Evolutionary conservation across 1,140 invertebrate species (phyloP).

Genomic region (Popillia japonica): DNA sequence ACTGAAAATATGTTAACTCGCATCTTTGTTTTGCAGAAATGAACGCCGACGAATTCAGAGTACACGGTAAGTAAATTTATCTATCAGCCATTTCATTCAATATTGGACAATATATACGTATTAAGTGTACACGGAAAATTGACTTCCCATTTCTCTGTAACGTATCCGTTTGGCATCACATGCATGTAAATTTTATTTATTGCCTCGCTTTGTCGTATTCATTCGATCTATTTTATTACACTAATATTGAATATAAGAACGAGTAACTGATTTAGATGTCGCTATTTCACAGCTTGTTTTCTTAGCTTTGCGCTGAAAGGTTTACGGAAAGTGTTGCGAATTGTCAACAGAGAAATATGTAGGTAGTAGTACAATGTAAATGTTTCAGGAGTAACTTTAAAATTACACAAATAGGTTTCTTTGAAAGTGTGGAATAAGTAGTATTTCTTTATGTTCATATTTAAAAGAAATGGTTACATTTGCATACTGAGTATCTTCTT

Average conservation of each 20-base stretch:
- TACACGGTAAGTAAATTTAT: constrained; percentile 52
- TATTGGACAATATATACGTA: not conserved
- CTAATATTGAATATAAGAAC: constrained; percentile 14
- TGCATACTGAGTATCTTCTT: too few relatives aligned
- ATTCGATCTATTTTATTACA: constrained; percentile 7
- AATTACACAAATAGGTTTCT: too few relatives aligned
- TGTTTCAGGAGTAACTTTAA: too few relatives aligned
- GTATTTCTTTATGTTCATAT: too few relatives aligned
- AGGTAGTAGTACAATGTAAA: not conserved
- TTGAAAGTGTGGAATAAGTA: too few relatives aligned
- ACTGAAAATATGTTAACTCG: not conserved
- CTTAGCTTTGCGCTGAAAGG: not conserved
- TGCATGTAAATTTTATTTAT: constrained; percentile 28
- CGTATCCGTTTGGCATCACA: constrained; percentile 19
- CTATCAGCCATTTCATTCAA: not conserved
- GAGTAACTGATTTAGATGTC: constrained; percentile 1
- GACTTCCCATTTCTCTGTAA: not conserved
- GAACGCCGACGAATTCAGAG: constrained; percentile 57
- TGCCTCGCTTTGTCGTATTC: constrained; percentile 3
- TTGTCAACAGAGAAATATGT: not conserved
- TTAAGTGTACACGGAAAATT: not conserved
- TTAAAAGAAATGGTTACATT: too few relatives aligned
- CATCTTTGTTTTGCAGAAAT: constrained; percentile 42
- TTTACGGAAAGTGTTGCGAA: not conserved
- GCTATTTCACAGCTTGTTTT: not conserved